Base-by-base conservation (phyloP, 2,888 invertebrate genomes). In the Xanthorhoe designata region DNA sequence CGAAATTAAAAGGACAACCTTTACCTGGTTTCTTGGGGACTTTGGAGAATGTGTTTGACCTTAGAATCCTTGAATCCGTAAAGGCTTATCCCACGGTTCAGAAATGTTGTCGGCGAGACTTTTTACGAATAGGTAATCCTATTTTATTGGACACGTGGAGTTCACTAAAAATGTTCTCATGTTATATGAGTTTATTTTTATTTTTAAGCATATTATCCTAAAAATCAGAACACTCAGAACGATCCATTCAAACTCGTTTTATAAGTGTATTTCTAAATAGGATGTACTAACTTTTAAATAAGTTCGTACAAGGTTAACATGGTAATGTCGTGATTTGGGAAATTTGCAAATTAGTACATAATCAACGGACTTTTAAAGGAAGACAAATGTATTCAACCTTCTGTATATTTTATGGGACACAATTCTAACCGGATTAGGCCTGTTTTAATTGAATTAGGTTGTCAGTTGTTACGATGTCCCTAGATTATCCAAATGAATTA, bases 21-120 rank as follows among this genome's bases (percentile, higher is more conserved):
- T 70, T 78, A 77, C 78, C 76, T 77, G 76, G 58, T 64, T 57
- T 62, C 55, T 68, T 61, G 59, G 55, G 62, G 45, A 53, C 57
- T 57, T 66, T 50, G 6, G n/a, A 56, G 35, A 61, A 64, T 57
- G 47, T 49, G 45, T 47, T 47, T 66, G 65, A 68, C 58, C 58
- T 59, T 47, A 32, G 49, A 35, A 59, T 61, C 8, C 5, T 45
- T 61, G 18, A 5, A 45, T 47, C 29, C 32, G 0, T 51, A 55
- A 50, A 66, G 55, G 50, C 51, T 56, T 75, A 68, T 61, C 63
- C 69, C 71, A 64, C 63, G 73, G 38, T 47, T 50, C 7, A 55
- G 61, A 55, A 56, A 32, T 51, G 66, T 53, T 0, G 19, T 45
- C 15, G 54, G 24, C 38, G 63, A 50, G 42, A 57, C 57, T 38